A percentile compares a stretch with the other conserved stretches of the same genome.
Evolutionary conservation across 2,797 vertebrate genomes (phyloP).

Genomic region (Pangasius djambal): DNA sequence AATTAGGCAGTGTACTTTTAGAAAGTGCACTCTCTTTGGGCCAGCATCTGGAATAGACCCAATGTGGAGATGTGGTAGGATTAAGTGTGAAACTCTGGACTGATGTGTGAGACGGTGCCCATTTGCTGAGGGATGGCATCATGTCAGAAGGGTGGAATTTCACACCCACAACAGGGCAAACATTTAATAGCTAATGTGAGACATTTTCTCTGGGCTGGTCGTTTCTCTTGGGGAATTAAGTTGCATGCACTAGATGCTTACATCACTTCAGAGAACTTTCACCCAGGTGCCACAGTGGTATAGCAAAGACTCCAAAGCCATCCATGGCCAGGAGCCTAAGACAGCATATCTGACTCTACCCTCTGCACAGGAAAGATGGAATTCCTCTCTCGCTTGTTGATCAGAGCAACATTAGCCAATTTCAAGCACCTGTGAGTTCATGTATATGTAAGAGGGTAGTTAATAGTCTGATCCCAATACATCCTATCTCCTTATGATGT

Average conservation of each 20-base stretch:
- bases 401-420: neutral
- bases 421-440: neutral
- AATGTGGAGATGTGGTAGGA: constrained; percentile 37
- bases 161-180: constrained; percentile 29
- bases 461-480: neutral
- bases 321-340: neutral
- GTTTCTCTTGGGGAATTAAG: neutral
- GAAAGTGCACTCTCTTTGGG: constrained; percentile 42
- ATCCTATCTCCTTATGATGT: neutral
- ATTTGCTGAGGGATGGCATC: constrained; percentile 48
- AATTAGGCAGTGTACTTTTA: constrained; percentile 53
- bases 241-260: neutral
- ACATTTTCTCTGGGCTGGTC: constrained; percentile 5
- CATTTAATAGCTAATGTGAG: constrained; percentile 27
- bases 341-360: neutral
- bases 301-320: neutral
- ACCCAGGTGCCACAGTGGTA: neutral
- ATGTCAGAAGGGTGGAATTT: constrained; percentile 41
- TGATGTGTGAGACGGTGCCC: constrained; percentile 48
- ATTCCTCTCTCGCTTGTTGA: neutral
- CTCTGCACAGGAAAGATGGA: neutral
- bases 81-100: constrained; percentile 50
- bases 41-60: constrained; percentile 52
- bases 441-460: neutral
- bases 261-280: neutral